Conservation (phyloP, 2,113 vertebrate species). For the Cheilinus undulatus region DNA sequence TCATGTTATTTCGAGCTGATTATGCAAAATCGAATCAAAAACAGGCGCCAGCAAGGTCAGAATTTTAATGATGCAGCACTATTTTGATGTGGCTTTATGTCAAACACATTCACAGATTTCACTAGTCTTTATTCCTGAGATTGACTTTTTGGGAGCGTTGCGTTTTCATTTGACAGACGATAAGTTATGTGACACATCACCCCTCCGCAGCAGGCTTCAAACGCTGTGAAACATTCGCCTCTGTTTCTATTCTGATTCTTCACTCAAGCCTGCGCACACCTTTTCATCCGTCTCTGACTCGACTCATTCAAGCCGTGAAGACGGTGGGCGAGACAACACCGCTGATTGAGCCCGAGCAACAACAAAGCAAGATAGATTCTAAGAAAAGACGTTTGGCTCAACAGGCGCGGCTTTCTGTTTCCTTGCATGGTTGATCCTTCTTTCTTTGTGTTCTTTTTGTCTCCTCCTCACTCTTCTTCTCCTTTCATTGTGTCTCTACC, state of each 20-base stretch:
- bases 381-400: constrained; percentile 47
- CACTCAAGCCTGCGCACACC: constrained; percentile 50
- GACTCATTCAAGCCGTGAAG: constrained; percentile 17
- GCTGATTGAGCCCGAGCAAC: constrained; percentile 37
- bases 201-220: constrained; percentile 41
- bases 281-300: constrained; percentile 49
- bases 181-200: constrained; percentile 39
- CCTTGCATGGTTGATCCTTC: constrained; percentile 50
- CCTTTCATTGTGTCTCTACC: constrained; percentile 42
- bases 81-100: neutral
- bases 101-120: neutral
- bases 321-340: constrained; percentile 8
- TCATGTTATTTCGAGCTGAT: neutral
- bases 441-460: constrained; percentile 37
- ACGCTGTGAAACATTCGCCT: constrained; percentile 19
- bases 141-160: constrained; percentile 42
- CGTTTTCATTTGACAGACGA: constrained; percentile 45
- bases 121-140: neutral
- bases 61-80: neutral
- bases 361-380: constrained; percentile 52
- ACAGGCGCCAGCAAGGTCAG: neutral
- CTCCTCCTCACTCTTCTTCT: constrained; percentile 28
- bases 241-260: constrained; percentile 56
- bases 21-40: constrained; percentile 7
- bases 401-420: constrained; percentile 30